phyloP scores from a whole-genome alignment of 2,113 vertebrate genomes.

The Paratilapia polleni region DNA sequence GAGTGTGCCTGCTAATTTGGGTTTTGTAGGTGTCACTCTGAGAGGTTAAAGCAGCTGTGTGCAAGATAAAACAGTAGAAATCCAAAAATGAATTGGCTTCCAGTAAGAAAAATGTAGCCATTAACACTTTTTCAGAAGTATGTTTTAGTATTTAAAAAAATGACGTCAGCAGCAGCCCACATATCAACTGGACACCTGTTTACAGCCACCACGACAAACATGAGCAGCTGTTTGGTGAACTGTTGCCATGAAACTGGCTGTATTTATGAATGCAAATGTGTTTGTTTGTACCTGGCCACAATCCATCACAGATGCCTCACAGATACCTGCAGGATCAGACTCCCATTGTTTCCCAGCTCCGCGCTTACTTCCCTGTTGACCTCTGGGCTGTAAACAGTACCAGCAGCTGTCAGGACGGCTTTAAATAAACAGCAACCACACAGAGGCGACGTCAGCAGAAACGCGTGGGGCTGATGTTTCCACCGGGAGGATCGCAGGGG shows the following conservation, averaged over 20 bases:
- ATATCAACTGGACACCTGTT: neutral
- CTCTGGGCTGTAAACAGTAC: neutral
- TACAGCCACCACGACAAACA: neutral
- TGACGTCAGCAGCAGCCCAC: neutral
- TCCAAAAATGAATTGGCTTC: accelerated
- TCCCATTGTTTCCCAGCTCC: neutral
- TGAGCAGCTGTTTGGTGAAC: slow-evolving; percentile 35
- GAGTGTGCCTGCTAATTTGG: accelerated
- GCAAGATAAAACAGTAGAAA: neutral
- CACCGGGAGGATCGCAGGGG: neutral
- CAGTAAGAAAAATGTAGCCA: neutral
- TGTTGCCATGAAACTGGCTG: slow-evolving; percentile 36
- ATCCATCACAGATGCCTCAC: slow-evolving; percentile 9
- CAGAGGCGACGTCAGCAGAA: neutral
- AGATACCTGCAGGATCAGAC: slow-evolving; percentile 27
- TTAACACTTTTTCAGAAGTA: neutral
- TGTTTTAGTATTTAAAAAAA: neutral
- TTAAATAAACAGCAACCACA: slow-evolving; percentile 34
- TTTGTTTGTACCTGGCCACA: slow-evolving; percentile 12
- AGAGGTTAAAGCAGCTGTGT: neutral
- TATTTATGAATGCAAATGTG: slow-evolving; percentile 36
- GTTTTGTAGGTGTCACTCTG: accelerated
- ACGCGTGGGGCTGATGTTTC: neutral
- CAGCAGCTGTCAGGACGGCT: slow-evolving; percentile 28
- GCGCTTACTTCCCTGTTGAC: neutral